A percentile compares a stretch with the other conserved stretches of the same genome.
Evolutionary conservation across 2,113 vertebrate species (phyloP).

Genomic region (Oreochromis spilurus): DNA sequence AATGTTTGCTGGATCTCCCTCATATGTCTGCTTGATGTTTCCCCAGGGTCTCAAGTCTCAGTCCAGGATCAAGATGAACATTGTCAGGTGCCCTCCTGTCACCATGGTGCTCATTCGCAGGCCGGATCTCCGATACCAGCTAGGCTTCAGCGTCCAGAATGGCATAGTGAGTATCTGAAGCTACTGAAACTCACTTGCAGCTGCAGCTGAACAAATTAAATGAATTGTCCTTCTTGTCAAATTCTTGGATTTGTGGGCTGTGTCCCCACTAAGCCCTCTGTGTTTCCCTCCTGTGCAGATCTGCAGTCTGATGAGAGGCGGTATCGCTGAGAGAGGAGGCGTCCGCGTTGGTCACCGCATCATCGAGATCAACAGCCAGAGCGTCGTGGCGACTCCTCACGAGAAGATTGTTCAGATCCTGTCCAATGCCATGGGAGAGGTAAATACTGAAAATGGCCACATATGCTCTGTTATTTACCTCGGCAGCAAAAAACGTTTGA

Average conservation of each 20-base stretch:
- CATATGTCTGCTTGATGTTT: not conserved
- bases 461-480: not conserved
- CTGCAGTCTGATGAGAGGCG: slow-evolving; percentile 97
- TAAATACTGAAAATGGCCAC: slow-evolving; percentile 35
- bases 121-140: slow-evolving; percentile 92
- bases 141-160: slow-evolving; percentile 98
- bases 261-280: not conserved
- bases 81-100: slow-evolving; percentile 93
- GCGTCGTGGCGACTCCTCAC: slow-evolving; percentile 94
- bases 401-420: slow-evolving; percentile 98
- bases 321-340: slow-evolving; percentile 92
- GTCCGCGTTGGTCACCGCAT: slow-evolving; percentile 96
- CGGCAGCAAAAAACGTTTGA: not conserved
- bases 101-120: slow-evolving; percentile 94
- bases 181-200: not conserved
- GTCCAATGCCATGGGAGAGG: slow-evolving; percentile 97
- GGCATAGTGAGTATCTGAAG: slow-evolving; percentile 85
- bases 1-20: not conserved
- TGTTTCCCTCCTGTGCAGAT: slow-evolving; percentile 73
- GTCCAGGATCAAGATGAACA: slow-evolving; percentile 92
- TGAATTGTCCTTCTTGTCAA: not conserved
- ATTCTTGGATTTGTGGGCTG: not conserved
- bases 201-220: not conserved
- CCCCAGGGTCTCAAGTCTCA: slow-evolving; percentile 94
- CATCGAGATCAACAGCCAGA: slow-evolving; percentile 96